Conservation (phyloP, 2,888 invertebrate species). For the Ctena decussata region DNA sequence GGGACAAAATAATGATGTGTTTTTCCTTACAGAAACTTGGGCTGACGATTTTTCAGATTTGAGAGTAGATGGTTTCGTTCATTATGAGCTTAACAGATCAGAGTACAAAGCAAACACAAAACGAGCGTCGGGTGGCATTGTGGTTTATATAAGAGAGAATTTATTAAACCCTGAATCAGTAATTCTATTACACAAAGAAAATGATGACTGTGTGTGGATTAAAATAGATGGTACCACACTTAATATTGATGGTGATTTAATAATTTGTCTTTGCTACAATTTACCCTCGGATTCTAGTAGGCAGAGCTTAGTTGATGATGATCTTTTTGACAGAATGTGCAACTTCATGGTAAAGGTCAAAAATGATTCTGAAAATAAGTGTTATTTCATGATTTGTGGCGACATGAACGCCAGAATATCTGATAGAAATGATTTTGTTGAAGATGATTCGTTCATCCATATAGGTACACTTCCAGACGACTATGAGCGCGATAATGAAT, state of each 20-base stretch:
- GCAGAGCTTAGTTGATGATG: not conserved
- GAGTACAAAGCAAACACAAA: not conserved
- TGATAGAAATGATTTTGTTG: not conserved
- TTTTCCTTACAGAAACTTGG: not conserved
- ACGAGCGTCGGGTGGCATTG: not conserved
- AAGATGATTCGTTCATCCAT: not conserved
- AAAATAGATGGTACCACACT: not conserved
- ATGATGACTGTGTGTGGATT: not conserved
- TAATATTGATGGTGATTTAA: not conserved
- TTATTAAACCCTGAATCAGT: not conserved
- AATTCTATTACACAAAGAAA: not conserved
- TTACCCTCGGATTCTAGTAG: not conserved
- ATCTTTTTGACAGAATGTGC: not conserved
- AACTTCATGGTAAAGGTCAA: not conserved
- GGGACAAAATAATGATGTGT: not conserved
- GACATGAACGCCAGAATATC: not conserved
- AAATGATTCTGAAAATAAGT: not conserved
- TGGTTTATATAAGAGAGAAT: not conserved
- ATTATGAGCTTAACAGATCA: not conserved
- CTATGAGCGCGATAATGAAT: not conserved
- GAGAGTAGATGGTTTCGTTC: not conserved
- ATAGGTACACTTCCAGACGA: not conserved
- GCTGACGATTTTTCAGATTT: not conserved
- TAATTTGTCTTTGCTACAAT: not conserved
- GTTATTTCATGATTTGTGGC: not conserved